Percentiles rank a stretch among this genome's conserved stretches.
phyloP scores from a whole-genome alignment of 2,797 vertebrate genomes.

The Sebastes itinus region DNA sequence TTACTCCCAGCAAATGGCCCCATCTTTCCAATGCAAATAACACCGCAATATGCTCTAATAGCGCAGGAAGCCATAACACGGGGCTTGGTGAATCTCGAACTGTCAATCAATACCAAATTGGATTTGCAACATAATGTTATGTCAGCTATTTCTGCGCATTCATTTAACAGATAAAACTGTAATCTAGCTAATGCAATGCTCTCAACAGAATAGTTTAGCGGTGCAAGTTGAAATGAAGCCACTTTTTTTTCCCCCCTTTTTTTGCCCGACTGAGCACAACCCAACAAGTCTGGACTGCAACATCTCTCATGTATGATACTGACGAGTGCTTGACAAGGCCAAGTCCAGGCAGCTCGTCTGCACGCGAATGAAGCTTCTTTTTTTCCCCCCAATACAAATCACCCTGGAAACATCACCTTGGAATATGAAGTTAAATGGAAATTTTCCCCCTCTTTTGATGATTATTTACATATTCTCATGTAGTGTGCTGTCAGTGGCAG shows the following conservation, averaged over 20 bases:
- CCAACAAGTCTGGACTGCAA: constrained; percentile 35
- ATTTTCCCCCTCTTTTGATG: constrained; percentile 42
- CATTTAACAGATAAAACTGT: constrained; percentile 78
- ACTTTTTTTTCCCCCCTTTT: neutral
- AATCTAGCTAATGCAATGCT: constrained; percentile 75
- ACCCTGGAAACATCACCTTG: constrained; percentile 51
- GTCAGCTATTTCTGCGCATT: constrained; percentile 77
- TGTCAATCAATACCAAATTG: constrained; percentile 80
- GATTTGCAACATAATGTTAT: constrained; percentile 75
- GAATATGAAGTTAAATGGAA: constrained; percentile 61
- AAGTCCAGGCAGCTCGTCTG: constrained; percentile 19
- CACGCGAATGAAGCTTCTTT: constrained; percentile 25
- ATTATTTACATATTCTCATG: constrained; percentile 67
- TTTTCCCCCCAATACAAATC: constrained; percentile 39
- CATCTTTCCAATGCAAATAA: constrained; percentile 67
- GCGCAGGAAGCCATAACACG: constrained; percentile 59
- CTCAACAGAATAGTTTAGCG: constrained; percentile 47
- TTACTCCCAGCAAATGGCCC: constrained; percentile 68
- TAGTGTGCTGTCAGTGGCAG: constrained; percentile 52
- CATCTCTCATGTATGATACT: constrained; percentile 40
- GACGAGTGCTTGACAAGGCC: constrained; percentile 53
- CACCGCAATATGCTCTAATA: constrained; percentile 57
- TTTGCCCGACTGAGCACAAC: constrained; percentile 21
- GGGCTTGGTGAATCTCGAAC: constrained; percentile 51
- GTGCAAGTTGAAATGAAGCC: constrained; percentile 42